These are phyloP conservation scores for Drosophila parthenogenetica DNA, from an alignment of 2,888 invertebrate species.

Conservation along the genomic window DNA sequence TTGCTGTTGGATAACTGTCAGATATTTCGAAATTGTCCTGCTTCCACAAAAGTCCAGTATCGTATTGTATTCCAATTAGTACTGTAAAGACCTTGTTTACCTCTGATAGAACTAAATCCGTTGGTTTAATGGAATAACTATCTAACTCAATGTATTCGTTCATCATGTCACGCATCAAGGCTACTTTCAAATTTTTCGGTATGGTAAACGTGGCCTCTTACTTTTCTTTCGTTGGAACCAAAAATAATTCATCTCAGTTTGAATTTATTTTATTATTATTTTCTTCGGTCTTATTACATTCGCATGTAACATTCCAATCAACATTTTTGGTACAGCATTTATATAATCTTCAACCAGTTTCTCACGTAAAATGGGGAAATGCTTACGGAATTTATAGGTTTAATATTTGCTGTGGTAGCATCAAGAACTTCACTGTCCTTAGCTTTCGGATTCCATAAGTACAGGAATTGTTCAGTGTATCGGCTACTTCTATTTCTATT, in stretches of 20 bases:
- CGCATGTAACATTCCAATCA: background rate
- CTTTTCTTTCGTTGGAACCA: background rate
- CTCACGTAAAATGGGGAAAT: background rate
- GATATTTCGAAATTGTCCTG: background rate
- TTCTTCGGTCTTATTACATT: background rate
- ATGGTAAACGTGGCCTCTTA: background rate
- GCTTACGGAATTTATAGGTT: background rate
- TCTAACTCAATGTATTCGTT: background rate
- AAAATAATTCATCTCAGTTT: background rate
- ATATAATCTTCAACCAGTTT: background rate
- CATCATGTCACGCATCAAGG: background rate
- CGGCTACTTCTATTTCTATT: background rate
- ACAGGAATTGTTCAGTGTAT: background rate
- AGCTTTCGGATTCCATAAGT: background rate
- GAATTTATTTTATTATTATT: background rate
- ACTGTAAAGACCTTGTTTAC: too few relatives aligned
- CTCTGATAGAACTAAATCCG: background rate
- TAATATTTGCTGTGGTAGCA: background rate
- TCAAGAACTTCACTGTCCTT: background rate
- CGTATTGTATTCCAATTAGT: background rate
- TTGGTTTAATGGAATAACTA: background rate
- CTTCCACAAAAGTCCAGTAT: constrained; percentile 2
- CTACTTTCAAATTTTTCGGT: background rate
- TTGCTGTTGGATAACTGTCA: background rate
- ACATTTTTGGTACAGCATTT: background rate